Conservation (phyloP, 2,113 vertebrate genomes). For the Porphyrio hochstetteri region DNA sequence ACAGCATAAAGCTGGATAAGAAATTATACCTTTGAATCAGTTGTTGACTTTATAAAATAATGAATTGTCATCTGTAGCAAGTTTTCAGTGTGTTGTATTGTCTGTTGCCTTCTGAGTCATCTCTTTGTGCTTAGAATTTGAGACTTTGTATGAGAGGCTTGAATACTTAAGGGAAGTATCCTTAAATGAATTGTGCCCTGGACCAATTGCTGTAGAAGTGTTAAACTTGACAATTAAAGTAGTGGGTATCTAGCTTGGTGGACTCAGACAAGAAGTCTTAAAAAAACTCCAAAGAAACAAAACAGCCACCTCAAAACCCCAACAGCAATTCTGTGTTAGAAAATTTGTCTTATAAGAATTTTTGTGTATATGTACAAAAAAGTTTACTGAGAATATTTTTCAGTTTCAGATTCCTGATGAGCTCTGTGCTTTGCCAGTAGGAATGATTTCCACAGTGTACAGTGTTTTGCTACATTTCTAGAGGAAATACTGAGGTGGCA, state of each 20-base stretch:
- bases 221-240: slow-evolving; percentile 27
- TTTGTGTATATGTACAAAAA: background rate
- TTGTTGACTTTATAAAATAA: background rate
- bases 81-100: background rate
- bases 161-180: background rate
- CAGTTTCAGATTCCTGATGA: background rate
- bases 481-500: slow-evolving; percentile 28
- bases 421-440: slow-evolving; percentile 10
- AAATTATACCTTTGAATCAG: background rate
- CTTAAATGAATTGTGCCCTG: background rate
- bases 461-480: slow-evolving; percentile 32
- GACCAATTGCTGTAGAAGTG: background rate
- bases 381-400: background rate
- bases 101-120: background rate
- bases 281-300: background rate
- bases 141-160: background rate
- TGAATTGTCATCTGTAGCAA: background rate
- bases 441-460: background rate
- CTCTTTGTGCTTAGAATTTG: background rate
- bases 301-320: background rate
- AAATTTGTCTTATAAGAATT: background rate
- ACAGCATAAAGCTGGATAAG: background rate
- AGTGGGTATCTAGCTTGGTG: background rate
- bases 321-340: background rate
- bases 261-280: background rate